Conservation (phyloP, 1,140 invertebrate species). For the Drosophila melanica region DNA sequence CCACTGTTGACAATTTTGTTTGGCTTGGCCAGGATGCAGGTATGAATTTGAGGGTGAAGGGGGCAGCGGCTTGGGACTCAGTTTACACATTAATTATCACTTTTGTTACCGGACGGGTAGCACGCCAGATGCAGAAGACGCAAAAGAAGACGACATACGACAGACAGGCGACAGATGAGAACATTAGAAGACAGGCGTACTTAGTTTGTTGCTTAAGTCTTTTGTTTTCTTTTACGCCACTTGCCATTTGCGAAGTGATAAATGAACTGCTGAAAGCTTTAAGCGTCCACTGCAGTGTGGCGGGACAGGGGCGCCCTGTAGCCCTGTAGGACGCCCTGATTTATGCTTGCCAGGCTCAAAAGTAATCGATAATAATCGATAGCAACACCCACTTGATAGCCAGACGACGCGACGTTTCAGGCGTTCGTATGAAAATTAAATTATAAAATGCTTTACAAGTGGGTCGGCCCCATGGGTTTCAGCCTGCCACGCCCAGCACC, state of each 20-base stretch:
- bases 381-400: conserved; percentile 69
- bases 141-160: conserved; percentile 14
- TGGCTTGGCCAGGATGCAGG: conserved; percentile 32
- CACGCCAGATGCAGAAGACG: conserved; percentile 24
- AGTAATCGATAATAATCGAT: conserved; percentile 81
- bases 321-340: conserved; percentile 45
- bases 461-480: conserved; percentile 52
- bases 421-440: conserved; percentile 74
- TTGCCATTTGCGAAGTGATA: conserved; percentile 64
- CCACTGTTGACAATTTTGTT: conserved; percentile 71
- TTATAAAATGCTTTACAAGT: conserved; percentile 80
- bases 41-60: conserved; percentile 9
- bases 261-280: conserved; percentile 73
- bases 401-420: conserved; percentile 30
- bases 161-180: conserved; percentile 47
- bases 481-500: conserved; percentile 30
- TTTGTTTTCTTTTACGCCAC: conserved; percentile 57
- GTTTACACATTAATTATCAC: conserved; percentile 82
- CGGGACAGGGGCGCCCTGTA: conserved; percentile 1
- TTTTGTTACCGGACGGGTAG: conserved; percentile 64
- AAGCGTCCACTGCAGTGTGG: not conserved
- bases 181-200: conserved; percentile 64
- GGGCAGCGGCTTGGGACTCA: conserved; percentile 42
- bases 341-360: conserved; percentile 62
- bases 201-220: conserved; percentile 71